Percentiles rank a stretch among this genome's conserved stretches.
These are phyloP conservation scores for Bombycilla garrulus DNA, from an alignment of 2,113 vertebrate species.

Conservation along the genomic window DNA sequence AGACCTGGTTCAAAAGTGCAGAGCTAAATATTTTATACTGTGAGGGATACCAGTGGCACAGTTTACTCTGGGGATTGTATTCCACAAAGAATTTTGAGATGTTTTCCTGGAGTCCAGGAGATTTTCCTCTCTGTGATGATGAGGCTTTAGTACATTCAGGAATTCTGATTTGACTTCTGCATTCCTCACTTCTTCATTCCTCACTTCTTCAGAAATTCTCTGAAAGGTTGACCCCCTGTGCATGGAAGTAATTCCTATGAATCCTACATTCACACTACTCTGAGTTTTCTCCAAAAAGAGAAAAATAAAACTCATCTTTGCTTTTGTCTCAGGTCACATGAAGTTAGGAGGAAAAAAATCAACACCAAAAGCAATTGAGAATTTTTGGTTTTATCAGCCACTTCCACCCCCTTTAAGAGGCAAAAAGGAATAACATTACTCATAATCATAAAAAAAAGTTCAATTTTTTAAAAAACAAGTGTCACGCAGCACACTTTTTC, in stretches of 20 bases:
- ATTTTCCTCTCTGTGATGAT: neutral
- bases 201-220: neutral
- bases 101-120: neutral
- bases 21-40: neutral
- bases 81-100: neutral
- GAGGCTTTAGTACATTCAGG: neutral
- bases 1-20: neutral
- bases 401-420: neutral
- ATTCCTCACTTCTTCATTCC: neutral
- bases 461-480: neutral
- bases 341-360: neutral
- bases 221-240: accelerated
- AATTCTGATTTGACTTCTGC: neutral
- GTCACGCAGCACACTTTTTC: neutral
- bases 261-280: neutral
- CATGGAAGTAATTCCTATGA: neutral
- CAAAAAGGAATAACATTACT: neutral
- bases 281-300: neutral
- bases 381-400: neutral
- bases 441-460: neutral
- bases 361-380: neutral
- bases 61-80: neutral
- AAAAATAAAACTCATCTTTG: neutral
- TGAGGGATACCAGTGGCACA: neutral
- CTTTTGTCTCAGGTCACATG: neutral